A percentile compares a stretch with the other conserved stretches of the same genome.
phyloP scores from a whole-genome alignment of 1,140 invertebrate species.

The Lutraria rhynchaena region DNA sequence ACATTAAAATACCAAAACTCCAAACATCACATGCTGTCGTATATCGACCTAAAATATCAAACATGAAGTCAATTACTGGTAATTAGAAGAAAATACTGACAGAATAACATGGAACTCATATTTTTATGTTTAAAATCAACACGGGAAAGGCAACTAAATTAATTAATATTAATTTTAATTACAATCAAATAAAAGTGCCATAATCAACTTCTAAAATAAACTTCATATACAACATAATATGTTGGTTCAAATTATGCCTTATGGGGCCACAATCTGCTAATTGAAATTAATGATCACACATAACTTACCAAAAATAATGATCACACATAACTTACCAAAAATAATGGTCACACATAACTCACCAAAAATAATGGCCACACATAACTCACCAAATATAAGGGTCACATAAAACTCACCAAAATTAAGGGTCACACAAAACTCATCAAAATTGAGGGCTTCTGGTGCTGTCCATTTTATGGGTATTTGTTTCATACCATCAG shows the following conservation, averaged over 20 bases:
- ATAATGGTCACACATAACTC: no score
- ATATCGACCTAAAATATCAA: constrained; percentile 91
- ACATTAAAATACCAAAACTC: constrained; percentile 98
- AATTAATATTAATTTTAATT: constrained; percentile 88
- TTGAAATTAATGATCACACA: no score
- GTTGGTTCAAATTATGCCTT: no score
- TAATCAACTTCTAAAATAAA: no score
- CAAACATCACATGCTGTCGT: constrained; percentile 99
- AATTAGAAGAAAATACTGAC: constrained; percentile 98
- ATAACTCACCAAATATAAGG: no score
- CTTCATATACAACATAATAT: no score
- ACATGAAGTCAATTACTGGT: constrained; percentile 96
- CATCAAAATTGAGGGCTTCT: constrained; percentile 97
- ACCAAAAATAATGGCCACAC: no score
- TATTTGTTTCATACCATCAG: constrained; percentile 98
- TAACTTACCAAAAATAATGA: no score
- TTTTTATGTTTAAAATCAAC: constrained; percentile 97
- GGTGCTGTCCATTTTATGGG: constrained; percentile 99
- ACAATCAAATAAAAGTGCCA: no score
- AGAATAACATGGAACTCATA: no score
- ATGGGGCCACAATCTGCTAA: no score
- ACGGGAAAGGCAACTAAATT: constrained; percentile 99
- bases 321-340: no score
- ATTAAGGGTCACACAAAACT: constrained; percentile 92
- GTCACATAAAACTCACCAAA: constrained; percentile 92